Percentiles rank a stretch among this genome's conserved stretches.
phyloP scores from a whole-genome alignment of 2,888 invertebrate species.

The Corbicula japonica region DNA sequence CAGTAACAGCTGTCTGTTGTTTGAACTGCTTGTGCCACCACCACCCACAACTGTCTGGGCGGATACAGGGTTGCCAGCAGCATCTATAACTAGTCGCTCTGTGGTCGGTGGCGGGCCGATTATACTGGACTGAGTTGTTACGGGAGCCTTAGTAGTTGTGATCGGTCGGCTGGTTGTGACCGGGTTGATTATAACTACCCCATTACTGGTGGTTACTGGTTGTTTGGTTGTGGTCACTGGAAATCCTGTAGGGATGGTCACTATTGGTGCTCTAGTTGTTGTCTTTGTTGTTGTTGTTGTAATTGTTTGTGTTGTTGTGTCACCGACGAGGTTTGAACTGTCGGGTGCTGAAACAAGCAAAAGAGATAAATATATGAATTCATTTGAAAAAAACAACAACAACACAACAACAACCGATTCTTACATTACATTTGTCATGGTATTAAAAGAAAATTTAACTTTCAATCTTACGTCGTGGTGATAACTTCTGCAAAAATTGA shows the following conservation, averaged over 20 bases:
- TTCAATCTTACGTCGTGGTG: no score
- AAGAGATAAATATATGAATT: not conserved
- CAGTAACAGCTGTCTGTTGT: constrained; percentile 46
- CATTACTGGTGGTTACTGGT: constrained; percentile 1
- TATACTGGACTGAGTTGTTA: not conserved
- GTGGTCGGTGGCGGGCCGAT: not conserved
- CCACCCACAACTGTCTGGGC: not conserved
- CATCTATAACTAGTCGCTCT: constrained; percentile 40
- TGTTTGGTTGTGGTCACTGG: constrained; percentile 10
- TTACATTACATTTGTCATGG: no score
- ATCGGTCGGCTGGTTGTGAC: not conserved
- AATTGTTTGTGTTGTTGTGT: constrained; percentile 4
- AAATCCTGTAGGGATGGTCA: constrained; percentile 35
- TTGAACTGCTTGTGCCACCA: not conserved
- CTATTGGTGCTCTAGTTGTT: constrained; percentile 28
- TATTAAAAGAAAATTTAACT: no score
- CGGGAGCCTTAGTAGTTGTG: not conserved
- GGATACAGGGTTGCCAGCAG: constrained; percentile 13
- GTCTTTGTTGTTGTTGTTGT: constrained; percentile 16
- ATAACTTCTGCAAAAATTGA: no score
- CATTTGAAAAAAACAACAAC: no score
- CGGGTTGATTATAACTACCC: no score
- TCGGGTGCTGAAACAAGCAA: constrained; percentile 16
- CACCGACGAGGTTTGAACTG: constrained; percentile 23
- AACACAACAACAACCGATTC: no score